Conservation (phyloP, 1,140 invertebrate genomes). For the Ridgeia piscesae region DNA sequence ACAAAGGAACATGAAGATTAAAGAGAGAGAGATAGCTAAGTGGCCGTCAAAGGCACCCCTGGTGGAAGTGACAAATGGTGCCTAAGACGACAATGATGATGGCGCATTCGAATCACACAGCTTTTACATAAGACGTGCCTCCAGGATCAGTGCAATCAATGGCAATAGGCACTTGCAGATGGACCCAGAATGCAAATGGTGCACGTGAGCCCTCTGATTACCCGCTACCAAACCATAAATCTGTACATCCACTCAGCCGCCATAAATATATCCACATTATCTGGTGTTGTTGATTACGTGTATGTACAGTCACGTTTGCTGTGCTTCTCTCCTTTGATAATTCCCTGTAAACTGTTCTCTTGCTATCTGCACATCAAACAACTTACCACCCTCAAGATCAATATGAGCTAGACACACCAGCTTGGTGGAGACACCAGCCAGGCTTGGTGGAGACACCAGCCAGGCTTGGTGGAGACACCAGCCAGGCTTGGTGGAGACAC, state of each 20-base stretch:
- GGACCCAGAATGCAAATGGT: neutral
- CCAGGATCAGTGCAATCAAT: neutral
- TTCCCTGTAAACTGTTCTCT: neutral
- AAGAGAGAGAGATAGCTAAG: neutral
- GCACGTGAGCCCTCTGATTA: neutral
- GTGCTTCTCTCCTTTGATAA: neutral
- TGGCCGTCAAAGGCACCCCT: neutral
- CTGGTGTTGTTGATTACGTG: neutral
- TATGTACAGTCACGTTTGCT: no score
- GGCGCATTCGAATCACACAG: neutral
- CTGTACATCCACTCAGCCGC: neutral
- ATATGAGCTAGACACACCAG: neutral
- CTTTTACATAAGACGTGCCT: neutral
- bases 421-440: neutral
- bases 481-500: neutral
- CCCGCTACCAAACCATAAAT: neutral
- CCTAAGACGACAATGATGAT: neutral
- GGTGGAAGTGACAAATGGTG: neutral
- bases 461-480: neutral
- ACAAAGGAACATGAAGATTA: neutral
- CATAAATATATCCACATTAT: neutral
- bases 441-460: neutral
- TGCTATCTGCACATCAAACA: neutral
- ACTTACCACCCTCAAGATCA: neutral
- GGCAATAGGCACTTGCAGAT: neutral